Evolutionary conservation across 2,113 vertebrate genomes (phyloP).

Genomic region (Dendrocopos noguchii): DNA sequence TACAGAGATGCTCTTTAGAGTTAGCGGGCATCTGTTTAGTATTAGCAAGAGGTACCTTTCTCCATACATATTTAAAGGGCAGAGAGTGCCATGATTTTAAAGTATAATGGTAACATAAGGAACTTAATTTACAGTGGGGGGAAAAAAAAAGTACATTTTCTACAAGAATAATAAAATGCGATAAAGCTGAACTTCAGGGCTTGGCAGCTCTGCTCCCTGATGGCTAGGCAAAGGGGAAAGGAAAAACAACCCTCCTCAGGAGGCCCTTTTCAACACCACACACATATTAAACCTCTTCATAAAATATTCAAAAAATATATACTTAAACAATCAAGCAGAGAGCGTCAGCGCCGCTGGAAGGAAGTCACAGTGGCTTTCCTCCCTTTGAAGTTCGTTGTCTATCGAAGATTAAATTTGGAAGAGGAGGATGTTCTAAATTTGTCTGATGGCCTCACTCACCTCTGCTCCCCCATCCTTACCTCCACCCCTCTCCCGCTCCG

Average conservation of each 20-base stretch:
- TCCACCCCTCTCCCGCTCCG: constrained; percentile 22
- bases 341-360: background rate
- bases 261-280: constrained; percentile 16
- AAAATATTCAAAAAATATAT: constrained; percentile 28
- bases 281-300: background rate
- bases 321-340: constrained; percentile 36
- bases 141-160: constrained; percentile 42
- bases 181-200: constrained; percentile 51
- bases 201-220: constrained; percentile 17
- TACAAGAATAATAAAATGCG: constrained; percentile 64
- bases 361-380: constrained; percentile 31
- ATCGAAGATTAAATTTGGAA: constrained; percentile 68
- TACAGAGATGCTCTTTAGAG: background rate
- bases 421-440: constrained; percentile 77
- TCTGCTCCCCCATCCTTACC: constrained; percentile 38
- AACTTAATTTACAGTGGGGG: constrained; percentile 33
- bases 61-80: constrained; percentile 43
- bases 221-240: background rate
- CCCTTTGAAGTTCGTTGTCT: constrained; percentile 54
- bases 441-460: constrained; percentile 10
- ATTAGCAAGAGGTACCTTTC: background rate
- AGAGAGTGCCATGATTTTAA: constrained; percentile 53
- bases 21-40: background rate
- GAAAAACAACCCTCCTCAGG: constrained; percentile 36
- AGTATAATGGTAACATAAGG: constrained; percentile 67